Percentiles rank a stretch among this genome's conserved stretches.
phyloP scores from a whole-genome alignment of 2,797 vertebrate genomes.

The Pangasius sanitwongsei region DNA sequence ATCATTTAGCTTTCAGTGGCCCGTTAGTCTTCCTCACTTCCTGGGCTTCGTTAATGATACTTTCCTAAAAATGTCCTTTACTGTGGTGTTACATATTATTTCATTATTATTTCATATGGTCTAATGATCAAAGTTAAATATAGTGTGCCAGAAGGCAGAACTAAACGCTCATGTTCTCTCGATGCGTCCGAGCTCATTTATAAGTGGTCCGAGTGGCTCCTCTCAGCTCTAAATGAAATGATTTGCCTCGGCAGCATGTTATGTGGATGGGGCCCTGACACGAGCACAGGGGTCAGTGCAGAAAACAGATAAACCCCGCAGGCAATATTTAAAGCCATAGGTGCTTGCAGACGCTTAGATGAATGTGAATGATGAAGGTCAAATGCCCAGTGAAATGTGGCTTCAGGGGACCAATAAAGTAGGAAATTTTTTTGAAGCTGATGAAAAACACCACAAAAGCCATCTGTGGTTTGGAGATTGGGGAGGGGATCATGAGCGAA shows the following conservation, averaged over 20 bases:
- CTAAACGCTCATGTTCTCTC: conserved; percentile 26
- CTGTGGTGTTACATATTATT: conserved; percentile 17
- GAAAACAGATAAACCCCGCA: conserved; percentile 39
- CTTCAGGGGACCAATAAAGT: conserved; percentile 55
- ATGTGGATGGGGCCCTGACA: conserved; percentile 29
- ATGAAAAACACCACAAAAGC: conserved; percentile 53
- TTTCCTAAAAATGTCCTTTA: conserved; percentile 25
- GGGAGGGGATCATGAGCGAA: conserved; percentile 34
- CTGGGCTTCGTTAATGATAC: conserved; percentile 6
- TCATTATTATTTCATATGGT: conserved; percentile 27
- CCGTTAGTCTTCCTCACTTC: conserved; percentile 19
- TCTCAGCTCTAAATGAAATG: conserved; percentile 40
- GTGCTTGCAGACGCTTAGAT: conserved; percentile 45
- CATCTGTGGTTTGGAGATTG: conserved; percentile 36
- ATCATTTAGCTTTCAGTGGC: background rate
- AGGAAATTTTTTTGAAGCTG: conserved; percentile 8
- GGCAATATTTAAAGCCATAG: conserved; percentile 43
- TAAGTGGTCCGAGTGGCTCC: conserved; percentile 10
- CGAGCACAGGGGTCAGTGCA: conserved; percentile 14
- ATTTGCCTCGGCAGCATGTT: conserved; percentile 42
- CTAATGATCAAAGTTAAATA: conserved; percentile 35
- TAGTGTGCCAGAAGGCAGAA: conserved; percentile 7
- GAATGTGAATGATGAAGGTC: conserved; percentile 59
- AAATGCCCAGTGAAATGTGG: conserved; percentile 53
- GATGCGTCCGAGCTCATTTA: conserved; percentile 11